A percentile compares a stretch with the other conserved stretches of the same genome.
These are phyloP conservation scores for Pseudococcus viburni DNA, from an alignment of 2,888 invertebrate species.

Conservation along the genomic window DNA sequence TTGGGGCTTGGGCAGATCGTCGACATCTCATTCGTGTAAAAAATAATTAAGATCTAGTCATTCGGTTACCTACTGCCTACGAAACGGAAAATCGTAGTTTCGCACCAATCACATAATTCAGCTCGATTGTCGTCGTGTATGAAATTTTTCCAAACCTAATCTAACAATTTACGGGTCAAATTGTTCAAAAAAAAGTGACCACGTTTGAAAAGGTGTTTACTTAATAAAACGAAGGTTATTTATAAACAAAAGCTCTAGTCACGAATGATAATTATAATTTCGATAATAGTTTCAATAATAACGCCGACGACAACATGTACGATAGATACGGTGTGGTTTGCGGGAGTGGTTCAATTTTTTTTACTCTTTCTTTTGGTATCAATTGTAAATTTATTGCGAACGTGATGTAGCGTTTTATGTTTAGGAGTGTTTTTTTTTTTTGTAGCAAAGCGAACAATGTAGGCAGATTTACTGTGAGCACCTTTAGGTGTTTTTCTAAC, in stretches of 20 bases:
- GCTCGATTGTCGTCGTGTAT: background rate
- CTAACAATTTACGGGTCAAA: background rate
- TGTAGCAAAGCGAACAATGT: background rate
- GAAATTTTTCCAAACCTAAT: background rate
- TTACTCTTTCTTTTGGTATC: background rate
- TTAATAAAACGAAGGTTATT: background rate
- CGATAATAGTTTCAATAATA: conserved; percentile 2
- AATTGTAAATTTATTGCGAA: conserved; percentile 14
- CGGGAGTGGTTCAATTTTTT: background rate
- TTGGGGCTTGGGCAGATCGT: no score
- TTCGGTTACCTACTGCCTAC: no score
- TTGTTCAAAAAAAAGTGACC: no score
- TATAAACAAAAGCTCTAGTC: conserved; percentile 26
- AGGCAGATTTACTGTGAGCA: background rate
- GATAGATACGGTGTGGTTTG: background rate
- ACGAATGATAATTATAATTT: conserved; percentile 32
- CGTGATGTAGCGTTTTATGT: conserved; percentile 5
- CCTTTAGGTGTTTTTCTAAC: background rate
- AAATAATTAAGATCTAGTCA: no score
- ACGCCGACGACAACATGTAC: background rate
- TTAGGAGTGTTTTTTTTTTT: background rate
- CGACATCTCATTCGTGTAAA: no score
- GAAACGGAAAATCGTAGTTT: background rate
- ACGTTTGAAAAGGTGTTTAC: conserved; percentile 14
- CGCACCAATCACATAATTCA: background rate